Percentiles rank a stretch among this genome's conserved stretches.
phyloP scores from a whole-genome alignment of 2,113 vertebrate species.

The Anser brachyrhynchus region DNA sequence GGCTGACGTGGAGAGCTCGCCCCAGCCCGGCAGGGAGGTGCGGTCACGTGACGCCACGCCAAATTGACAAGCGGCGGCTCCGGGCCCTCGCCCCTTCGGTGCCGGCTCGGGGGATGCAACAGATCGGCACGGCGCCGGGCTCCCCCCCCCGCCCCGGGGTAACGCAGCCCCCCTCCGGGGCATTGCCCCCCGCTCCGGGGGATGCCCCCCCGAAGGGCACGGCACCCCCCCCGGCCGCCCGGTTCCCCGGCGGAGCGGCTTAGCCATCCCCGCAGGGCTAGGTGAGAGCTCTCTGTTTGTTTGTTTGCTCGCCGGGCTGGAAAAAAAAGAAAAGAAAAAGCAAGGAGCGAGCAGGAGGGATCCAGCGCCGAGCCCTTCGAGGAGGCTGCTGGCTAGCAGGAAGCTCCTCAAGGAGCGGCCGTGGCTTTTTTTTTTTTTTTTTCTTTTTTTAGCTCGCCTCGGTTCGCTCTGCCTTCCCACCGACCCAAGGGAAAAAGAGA shows the following conservation, averaged over 20 bases:
- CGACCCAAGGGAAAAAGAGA: too few species aligned
- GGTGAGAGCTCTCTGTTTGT: constrained; percentile 55
- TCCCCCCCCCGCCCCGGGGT: neutral
- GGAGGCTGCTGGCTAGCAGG: neutral
- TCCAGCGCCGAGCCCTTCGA: neutral
- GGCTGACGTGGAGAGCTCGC: constrained; percentile 99
- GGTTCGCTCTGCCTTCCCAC: too few species aligned
- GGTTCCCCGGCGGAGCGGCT: neutral
- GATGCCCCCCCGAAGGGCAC: too few species aligned
- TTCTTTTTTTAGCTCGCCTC: neutral
- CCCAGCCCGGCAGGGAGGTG: constrained; percentile 97
- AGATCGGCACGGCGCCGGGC: constrained; percentile 78
- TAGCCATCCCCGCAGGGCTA: constrained; percentile 23
- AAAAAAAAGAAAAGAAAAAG: too few species aligned
- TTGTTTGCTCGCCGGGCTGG: neutral
- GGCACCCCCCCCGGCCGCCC: neutral
- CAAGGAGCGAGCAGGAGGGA: neutral
- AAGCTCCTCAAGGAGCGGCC: neutral
- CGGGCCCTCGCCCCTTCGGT: constrained; percentile 80
- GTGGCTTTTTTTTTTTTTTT: too few species aligned
- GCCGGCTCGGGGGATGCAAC: constrained; percentile 84
- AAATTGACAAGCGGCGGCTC: constrained; percentile 93
- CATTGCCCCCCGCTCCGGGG: too few species aligned
- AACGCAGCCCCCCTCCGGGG: too few species aligned
- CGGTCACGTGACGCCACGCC: constrained; percentile 98